Base-by-base conservation (phyloP, 1,140 invertebrate genomes). In the Halesus radiatus region DNA sequence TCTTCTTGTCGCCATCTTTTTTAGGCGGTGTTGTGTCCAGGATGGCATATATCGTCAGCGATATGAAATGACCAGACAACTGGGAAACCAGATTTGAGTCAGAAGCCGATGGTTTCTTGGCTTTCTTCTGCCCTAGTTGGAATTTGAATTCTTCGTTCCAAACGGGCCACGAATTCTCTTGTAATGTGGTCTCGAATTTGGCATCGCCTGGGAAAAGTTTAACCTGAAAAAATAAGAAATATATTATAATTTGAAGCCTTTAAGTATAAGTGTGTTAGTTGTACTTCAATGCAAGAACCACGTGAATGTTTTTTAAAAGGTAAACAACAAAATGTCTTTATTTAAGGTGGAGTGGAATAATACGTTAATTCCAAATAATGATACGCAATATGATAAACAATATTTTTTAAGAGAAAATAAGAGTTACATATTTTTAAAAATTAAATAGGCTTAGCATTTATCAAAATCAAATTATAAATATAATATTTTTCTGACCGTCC, bases 111-210 rank as follows among this genome's bases (percentile, higher is more conserved):
- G 87, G 88, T 92, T 62, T 32, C 0, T 85, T 88, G 82, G 91
- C 87, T 86, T 92, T 88, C 76, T 84, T 88, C 50, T 88, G 88
- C 77, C 89, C 89, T 58, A 95, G 81, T 58, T 90, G 90, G 86
- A 94, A 94, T 78, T 90, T 91, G 84, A 94, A 94, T 79, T 94
- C 93, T 87, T 95, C 93, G 85, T 95, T 94, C 90, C 94, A 95
- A 62, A 93, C 91, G 0, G 94, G 94, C 93, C 93, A 94, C 1
- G 93, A 93, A 83, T 93, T 93, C 81, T 94, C 93, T 85, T 93
- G 93, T 80, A 93, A 87, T 70, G 92, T 90, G 7, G 93, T 94
- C 87, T 95, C 94, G 84, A 91, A 93, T 87, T 94, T 94, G 72
- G 92, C 92, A 81, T 93, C 92, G 22, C 92, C 92, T 0, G 94